phyloP scores from a whole-genome alignment of 2,797 vertebrate species.

The Prionace glauca region DNA sequence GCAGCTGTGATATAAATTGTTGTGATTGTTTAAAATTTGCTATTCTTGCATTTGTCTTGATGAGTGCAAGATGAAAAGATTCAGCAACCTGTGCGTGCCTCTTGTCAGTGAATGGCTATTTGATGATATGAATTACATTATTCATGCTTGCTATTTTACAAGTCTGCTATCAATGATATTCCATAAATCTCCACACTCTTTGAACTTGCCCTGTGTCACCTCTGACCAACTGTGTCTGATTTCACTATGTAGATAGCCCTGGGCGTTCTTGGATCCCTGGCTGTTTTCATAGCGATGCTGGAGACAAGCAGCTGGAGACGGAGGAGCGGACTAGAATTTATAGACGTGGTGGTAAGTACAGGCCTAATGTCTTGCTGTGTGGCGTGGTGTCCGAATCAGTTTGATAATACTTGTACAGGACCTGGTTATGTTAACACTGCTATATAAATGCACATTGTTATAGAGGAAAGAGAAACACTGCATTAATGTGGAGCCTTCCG shows the following conservation, averaged over 20 bases:
- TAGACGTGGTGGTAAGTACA: slow-evolving; percentile 44
- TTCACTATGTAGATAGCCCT: slow-evolving; percentile 45
- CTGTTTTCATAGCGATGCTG: slow-evolving; percentile 45
- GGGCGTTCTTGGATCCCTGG: slow-evolving; percentile 45
- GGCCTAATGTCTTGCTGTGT: too few species aligned
- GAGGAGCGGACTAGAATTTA: slow-evolving; percentile 46
- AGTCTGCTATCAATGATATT: background rate
- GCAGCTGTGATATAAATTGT: background rate
- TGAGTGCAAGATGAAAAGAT: background rate
- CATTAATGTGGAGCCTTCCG: background rate
- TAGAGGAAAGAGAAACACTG: background rate
- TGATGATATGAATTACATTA: background rate
- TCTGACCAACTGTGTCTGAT: background rate
- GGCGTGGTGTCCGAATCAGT: too few species aligned
- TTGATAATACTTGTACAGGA: too few species aligned
- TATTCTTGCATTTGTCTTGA: background rate
- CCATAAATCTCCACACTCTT: background rate
- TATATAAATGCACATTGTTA: background rate
- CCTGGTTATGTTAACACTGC: background rate
- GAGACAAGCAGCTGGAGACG: slow-evolving; percentile 48
- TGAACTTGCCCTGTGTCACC: background rate
- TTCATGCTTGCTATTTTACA: background rate
- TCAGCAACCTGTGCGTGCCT: too few species aligned
- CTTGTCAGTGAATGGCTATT: background rate
- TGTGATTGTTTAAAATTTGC: background rate